A percentile compares a stretch with the other conserved stretches of the same genome.
These are phyloP conservation scores for Vireo griseus DNA, from an alignment of 2,797 vertebrate genomes.

Conservation along the genomic window DNA sequence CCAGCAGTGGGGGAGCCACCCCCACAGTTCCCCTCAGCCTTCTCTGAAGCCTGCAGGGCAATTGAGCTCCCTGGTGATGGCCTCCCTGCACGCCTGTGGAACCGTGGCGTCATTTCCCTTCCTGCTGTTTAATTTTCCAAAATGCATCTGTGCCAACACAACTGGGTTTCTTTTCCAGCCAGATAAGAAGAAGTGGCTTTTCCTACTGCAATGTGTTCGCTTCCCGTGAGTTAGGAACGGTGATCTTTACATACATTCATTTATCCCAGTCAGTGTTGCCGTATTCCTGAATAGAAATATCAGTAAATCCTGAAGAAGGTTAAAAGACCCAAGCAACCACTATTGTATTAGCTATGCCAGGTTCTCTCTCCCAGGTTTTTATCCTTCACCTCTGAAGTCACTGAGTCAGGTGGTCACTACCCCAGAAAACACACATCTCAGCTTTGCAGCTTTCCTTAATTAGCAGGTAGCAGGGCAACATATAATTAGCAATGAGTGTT, in stretches of 20 bases:
- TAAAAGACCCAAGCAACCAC: neutral
- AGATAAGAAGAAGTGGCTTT: neutral
- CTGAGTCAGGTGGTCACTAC: neutral
- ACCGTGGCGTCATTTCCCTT: accelerated
- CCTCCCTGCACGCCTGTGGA: neutral
- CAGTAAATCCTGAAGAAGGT: neutral
- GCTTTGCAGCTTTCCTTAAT: neutral
- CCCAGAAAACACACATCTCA: neutral
- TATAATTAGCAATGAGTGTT: neutral
- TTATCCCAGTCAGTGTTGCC: neutral
- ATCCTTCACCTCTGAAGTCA: neutral
- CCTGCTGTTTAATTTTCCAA: neutral
- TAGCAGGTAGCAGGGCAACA: neutral
- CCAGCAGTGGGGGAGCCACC: neutral
- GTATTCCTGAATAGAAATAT: neutral
- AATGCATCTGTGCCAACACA: neutral
- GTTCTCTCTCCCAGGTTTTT: neutral
- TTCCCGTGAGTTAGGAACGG: neutral
- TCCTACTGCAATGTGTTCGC: neutral
- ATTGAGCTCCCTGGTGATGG: neutral
- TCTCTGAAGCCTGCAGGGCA: neutral
- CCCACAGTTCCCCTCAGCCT: neutral
- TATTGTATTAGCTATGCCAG: neutral
- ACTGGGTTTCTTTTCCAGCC: neutral
- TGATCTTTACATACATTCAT: neutral